Conservation (phyloP, 2,888 invertebrate species). For the Aleiodes testaceus region DNA sequence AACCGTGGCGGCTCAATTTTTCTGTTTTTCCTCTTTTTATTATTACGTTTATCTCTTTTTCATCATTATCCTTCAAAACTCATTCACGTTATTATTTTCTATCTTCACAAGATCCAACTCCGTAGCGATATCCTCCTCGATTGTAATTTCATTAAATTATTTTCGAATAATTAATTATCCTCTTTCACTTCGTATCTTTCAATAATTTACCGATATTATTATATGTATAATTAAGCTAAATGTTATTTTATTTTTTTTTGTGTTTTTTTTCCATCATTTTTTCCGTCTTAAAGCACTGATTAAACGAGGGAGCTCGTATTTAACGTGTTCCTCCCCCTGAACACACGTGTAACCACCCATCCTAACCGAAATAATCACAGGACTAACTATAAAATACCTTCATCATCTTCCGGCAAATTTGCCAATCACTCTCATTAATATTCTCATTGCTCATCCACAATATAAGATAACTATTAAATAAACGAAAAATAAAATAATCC, state of each 20-base stretch:
- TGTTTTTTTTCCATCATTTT: constrained; percentile 50
- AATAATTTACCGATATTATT: constrained; percentile 67
- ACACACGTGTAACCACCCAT: constrained; percentile 67
- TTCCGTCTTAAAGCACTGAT: constrained; percentile 72
- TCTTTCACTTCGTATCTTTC: constrained; percentile 48
- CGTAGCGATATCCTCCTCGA: constrained; percentile 26
- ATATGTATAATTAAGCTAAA: constrained; percentile 68
- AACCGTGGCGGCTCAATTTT: constrained; percentile 57
- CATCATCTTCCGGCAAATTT: background rate
- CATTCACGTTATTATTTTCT: constrained; percentile 21
- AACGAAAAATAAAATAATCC: background rate
- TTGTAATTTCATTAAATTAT: constrained; percentile 9
- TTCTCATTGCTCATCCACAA: background rate
- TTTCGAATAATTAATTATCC: constrained; percentile 35
- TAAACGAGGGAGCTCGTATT: constrained; percentile 72
- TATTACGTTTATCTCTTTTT: background rate
- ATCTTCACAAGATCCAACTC: constrained; percentile 15
- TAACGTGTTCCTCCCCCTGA: constrained; percentile 70
- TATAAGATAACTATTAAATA: background rate
- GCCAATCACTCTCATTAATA: constrained; percentile 14
- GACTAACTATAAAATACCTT: constrained; percentile 72
- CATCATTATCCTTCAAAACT: background rate
- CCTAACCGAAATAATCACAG: constrained; percentile 72
- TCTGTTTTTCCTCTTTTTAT: constrained; percentile 33
- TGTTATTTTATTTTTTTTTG: constrained; percentile 59